Evolutionary conservation across 2,113 vertebrate genomes (phyloP).

Genomic region (Ceyx margarethae): DNA sequence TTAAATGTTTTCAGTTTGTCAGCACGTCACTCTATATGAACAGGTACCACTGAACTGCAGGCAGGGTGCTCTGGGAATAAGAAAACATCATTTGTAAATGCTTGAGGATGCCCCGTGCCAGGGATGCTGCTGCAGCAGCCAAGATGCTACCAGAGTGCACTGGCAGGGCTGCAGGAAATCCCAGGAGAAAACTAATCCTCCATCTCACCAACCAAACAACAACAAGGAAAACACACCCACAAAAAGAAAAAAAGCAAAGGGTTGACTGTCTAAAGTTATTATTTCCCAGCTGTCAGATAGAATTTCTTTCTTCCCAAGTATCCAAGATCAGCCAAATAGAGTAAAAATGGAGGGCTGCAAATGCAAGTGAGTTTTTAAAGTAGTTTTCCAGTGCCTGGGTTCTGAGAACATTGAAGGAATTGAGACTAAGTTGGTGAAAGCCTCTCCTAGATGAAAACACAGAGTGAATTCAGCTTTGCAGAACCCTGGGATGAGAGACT

Average conservation of each 20-base stretch:
- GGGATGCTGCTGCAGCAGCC: not conserved
- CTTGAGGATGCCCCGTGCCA: not conserved
- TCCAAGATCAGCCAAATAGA: not conserved
- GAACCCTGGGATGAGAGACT: not conserved
- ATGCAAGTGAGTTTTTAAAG: not conserved
- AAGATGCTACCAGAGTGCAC: not conserved
- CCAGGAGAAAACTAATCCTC: not conserved
- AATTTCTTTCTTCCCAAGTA: not conserved
- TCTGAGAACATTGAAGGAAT: not conserved
- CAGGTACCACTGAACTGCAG: not conserved
- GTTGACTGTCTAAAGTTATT: not conserved
- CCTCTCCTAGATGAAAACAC: conserved; percentile 17
- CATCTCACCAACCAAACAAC: not conserved
- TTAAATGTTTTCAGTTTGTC: not conserved
- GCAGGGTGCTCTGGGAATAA: not conserved
- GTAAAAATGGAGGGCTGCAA: not conserved
- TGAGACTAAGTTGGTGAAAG: conserved; percentile 19
- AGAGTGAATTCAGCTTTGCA: not conserved
- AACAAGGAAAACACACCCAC: not conserved
- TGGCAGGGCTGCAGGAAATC: not conserved
- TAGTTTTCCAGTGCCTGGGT: not conserved
- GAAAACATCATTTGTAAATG: not conserved
- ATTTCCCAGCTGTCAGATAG: not conserved
- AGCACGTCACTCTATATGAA: not conserved
- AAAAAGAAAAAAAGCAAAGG: not conserved